Base-by-base conservation (phyloP, 2,113 vertebrate species). In the Takifugu flavidus region DNA sequence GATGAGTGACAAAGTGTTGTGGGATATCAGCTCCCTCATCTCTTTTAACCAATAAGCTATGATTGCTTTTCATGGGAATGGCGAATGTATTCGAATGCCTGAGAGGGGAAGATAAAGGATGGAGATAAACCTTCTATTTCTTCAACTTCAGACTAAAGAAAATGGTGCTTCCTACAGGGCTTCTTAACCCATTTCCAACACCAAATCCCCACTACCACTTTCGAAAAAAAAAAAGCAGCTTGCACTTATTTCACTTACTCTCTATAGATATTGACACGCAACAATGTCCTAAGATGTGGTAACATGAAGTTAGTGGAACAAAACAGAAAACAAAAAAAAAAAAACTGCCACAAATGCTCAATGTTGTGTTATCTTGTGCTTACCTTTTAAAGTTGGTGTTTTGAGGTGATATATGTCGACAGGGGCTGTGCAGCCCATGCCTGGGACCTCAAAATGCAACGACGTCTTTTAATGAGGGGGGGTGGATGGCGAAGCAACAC, bases 361-460 rank as follows among this genome's bases (percentile, higher is more conserved):
- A 78, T 63, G 76, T 84, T 80, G 79, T 77, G 70, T 81, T 77
- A 65, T 80, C 62, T 69, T 74, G 78, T 82, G 82, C 79, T 83
- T 68, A 73, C 77, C 76, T 79, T 86, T 67, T 70, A 77, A 74
- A 83, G 78, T 61, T 77, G 65, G 71, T 61, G 65, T 78, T 83
- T 70, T 60, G 77, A 75, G 79, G 78, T 75, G 76, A 77, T 75
- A 67, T 85, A 86, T 86, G 71, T 84, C 34, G 90, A 91, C 91
- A 91, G 90, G 90, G 91, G 91, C 89, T 85, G 78, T 79, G 62
- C 74, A 77, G 90, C 88, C 89, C 89, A 89, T 53, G 90, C 90
- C 91, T 84, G 86, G 89, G 82, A 89, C 83, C 80, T 87, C 78
- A 65, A 14, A 61, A 55, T 78, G 81, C 77, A 65, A 70, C 71